phyloP scores from a whole-genome alignment of 1,140 invertebrate species.

The Drosophila biarmipes region DNA sequence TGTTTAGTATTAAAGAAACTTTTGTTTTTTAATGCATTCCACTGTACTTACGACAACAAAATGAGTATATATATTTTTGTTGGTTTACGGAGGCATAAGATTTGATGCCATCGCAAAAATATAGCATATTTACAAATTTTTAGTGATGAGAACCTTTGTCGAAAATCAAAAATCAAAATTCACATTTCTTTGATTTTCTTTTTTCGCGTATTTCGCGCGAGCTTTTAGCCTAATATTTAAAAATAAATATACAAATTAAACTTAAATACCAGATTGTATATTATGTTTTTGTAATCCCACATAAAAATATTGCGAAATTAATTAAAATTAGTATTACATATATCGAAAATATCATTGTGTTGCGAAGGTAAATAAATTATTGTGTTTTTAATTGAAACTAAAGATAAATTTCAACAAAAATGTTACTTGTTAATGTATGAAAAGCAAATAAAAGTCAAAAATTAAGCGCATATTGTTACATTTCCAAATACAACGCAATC shows the following conservation, averaged over 20 bases:
- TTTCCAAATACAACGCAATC: conserved; percentile 63
- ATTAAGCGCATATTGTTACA: conserved; percentile 63
- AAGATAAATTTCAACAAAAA: conserved; percentile 42
- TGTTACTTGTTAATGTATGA: conserved; percentile 78
- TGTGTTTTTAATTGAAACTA: conserved; percentile 62
- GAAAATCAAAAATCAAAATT: conserved; percentile 37
- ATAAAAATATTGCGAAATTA: conserved; percentile 57
- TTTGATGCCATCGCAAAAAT: conserved; percentile 13
- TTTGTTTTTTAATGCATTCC: conserved; percentile 70
- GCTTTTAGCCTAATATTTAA: conserved; percentile 45
- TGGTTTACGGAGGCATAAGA: conserved; percentile 21
- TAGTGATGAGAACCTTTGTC: conserved; percentile 9
- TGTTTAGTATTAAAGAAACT: conserved; percentile 71
- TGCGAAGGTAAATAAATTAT: conserved; percentile 54
- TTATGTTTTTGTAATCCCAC: conserved; percentile 59
- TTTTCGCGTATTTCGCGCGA: conserved; percentile 26
- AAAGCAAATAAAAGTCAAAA: conserved; percentile 47
- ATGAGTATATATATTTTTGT: conserved; percentile 37
- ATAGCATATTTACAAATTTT: conserved; percentile 25
- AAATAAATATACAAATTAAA: conserved; percentile 22
- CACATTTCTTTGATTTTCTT: conserved; percentile 26
- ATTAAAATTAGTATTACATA: conserved; percentile 59
- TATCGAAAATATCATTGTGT: conserved; percentile 69
- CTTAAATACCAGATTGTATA: conserved; percentile 56
- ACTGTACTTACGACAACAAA: conserved; percentile 68